Evolutionary conservation across 2,888 invertebrate species (phyloP).

Genomic region (Athripsodes cinereus): DNA sequence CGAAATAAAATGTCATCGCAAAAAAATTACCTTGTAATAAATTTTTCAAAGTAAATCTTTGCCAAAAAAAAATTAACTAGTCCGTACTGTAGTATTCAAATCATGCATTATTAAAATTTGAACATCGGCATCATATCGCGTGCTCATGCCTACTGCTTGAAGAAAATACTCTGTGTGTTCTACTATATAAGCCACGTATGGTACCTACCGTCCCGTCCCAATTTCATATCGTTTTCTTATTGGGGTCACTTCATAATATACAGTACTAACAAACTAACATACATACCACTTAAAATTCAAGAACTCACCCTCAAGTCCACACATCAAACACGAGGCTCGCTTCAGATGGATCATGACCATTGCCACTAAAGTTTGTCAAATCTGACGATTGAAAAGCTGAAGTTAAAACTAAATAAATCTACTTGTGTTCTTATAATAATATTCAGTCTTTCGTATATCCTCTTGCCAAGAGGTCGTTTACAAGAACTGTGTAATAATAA

Average conservation of each 20-base stretch:
- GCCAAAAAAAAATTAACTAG: neutral
- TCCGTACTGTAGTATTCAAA: constrained; percentile 14
- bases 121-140: constrained; percentile 22
- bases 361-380: neutral
- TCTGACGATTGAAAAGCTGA: too few species aligned
- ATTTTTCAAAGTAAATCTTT: neutral
- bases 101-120: constrained; percentile 28
- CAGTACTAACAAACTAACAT: neutral
- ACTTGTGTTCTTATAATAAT: too few species aligned
- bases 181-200: neutral
- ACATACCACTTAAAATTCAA: neutral
- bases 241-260: constrained; percentile 14
- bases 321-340: neutral
- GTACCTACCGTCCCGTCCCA: constrained; percentile 1
- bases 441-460: constrained; percentile 18
- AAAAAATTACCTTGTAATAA: too few species aligned
- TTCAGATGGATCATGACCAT: neutral
- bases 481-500: too few species aligned
- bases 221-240: constrained; percentile 3
- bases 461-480: constrained; percentile 11
- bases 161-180: constrained; percentile 5
- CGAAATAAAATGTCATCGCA: too few species aligned
- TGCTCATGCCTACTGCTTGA: constrained; percentile 4
- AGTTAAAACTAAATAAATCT: too few species aligned
- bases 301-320: neutral